Evolutionary conservation across 1,140 invertebrate genomes (phyloP), one percentile per base, ranked within the genome.

Genomic region (Agrilus planipennis): DNA sequence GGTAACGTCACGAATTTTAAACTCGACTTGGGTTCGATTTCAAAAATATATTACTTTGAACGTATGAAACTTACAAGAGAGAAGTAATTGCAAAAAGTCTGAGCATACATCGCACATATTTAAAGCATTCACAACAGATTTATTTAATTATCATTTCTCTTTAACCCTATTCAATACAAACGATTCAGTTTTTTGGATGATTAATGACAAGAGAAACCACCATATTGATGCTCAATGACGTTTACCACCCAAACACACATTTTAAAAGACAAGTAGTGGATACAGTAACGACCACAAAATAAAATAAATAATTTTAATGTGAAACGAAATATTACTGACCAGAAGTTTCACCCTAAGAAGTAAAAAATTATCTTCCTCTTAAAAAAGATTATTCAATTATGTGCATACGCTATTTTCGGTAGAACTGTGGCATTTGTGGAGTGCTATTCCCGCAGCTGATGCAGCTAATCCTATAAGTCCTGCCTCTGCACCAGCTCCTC

Each of bases 41-140:
- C 20, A 31, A 27, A 28, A 39, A 31, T 47, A 41, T 4, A 34
- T 11, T 34, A 22, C 31, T 20, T 20, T 22, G 27, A 32, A 61
- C 65, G 12, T 45, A 35, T 61, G 62, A 62, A 60, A 71, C 77
- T 80, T 75, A 81, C 79, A 81, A 60, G 78, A 75, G 58, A 78
- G 67, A 65, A 82, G 72, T 66, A 81, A 73, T 65, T 81, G 76
- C 62, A 79, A 71, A 70, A 82, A 82, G 63, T 82, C 78, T 49
- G 75, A 76, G 69, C 79, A 82, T 69, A 79, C 76, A 77, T 82
- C 78, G 72, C 79, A 82, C 79, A 82, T 82, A 68, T 69, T 71
- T 44, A 49, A 47, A 48, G 47, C 55, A 53, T 61, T 43, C 52
- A 54, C 42, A 53, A 31, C 32, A 39, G 31, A 34, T 41, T 34